These are phyloP conservation scores for Thinocorus orbignyianus DNA, from an alignment of 2,113 vertebrate genomes.

Conservation along the genomic window DNA sequence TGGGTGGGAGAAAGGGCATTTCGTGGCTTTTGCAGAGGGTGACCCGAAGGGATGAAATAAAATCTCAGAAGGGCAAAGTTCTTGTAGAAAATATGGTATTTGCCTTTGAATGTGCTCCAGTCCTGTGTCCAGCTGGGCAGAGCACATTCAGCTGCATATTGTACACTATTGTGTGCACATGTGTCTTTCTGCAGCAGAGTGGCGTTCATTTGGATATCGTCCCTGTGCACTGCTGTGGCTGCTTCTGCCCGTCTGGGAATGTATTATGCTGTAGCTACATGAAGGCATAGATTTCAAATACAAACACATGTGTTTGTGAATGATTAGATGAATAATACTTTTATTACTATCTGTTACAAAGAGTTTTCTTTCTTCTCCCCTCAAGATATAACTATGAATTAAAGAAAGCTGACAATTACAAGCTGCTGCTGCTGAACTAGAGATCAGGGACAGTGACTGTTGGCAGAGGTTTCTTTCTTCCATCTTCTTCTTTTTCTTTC, in stretches of 20 bases:
- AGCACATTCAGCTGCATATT: not conserved
- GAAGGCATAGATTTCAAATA: constrained; percentile 38
- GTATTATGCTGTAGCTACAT: not conserved
- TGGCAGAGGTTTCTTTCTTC: constrained; percentile 7
- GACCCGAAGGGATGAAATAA: not conserved
- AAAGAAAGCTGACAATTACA: constrained; percentile 70
- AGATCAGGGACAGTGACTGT: constrained; percentile 28
- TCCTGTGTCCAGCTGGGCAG: not conserved
- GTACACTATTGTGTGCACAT: not conserved
- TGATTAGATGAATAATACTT: constrained; percentile 73
- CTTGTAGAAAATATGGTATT: not conserved
- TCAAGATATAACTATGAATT: constrained; percentile 68
- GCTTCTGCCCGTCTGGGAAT: not conserved
- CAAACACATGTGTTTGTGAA: constrained; percentile 51
- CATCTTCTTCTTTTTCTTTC: not conserved
- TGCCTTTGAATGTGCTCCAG: constrained; percentile 49
- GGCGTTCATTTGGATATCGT: not conserved
- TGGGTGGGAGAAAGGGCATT: not conserved
- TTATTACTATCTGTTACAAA: constrained; percentile 66
- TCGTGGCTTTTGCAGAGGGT: not conserved
- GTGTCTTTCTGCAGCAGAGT: not conserved
- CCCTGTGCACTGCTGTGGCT: not conserved
- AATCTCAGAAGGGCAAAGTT: not conserved
- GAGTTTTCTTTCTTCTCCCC: constrained; percentile 64
- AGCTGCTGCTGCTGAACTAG: constrained; percentile 43